Evolutionary conservation across 2,113 vertebrate genomes (phyloP).

Genomic region (Antechinus stuartii): DNA sequence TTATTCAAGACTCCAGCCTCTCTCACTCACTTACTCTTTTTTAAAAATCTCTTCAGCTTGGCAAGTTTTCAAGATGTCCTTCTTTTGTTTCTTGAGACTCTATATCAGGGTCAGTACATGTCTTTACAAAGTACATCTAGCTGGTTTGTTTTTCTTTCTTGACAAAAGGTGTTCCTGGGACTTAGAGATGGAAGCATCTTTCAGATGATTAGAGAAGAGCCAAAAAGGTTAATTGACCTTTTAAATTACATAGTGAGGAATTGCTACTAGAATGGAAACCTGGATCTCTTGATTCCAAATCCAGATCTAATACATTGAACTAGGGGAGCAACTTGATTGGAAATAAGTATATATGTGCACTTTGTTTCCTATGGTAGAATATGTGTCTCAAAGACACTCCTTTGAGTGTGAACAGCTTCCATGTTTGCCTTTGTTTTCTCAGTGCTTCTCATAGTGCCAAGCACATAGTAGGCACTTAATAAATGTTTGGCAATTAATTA

Average conservation of each 20-base stretch:
- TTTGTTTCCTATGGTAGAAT: not conserved
- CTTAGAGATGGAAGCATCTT: not conserved
- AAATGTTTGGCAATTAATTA: not conserved
- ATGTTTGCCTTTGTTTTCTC: constrained; percentile 69
- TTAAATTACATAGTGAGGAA: not conserved
- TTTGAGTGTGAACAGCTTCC: constrained; percentile 16
- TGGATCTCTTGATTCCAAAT: not conserved
- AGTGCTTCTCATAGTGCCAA: constrained; percentile 40
- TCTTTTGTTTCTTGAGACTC: constrained; percentile 71
- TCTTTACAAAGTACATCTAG: constrained; percentile 69
- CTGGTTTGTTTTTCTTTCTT: constrained; percentile 71
- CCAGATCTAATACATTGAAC: constrained; percentile 5
- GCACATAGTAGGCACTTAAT: not conserved
- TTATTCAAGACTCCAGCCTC: constrained; percentile 74
- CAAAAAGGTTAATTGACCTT: not conserved
- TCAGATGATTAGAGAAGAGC: not conserved
- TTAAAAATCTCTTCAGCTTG: constrained; percentile 11
- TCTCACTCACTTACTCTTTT: constrained; percentile 26
- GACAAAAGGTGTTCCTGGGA: constrained; percentile 57
- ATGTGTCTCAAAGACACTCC: not conserved
- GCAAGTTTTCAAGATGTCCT: constrained; percentile 74
- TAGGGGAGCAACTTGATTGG: constrained; percentile 67
- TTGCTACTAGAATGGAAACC: not conserved
- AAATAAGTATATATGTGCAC: constrained; percentile 2
- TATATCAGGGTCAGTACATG: constrained; percentile 62